Evolutionary conservation across 2,888 invertebrate species (phyloP).

Genomic region (Asteroscopus sphinx): DNA sequence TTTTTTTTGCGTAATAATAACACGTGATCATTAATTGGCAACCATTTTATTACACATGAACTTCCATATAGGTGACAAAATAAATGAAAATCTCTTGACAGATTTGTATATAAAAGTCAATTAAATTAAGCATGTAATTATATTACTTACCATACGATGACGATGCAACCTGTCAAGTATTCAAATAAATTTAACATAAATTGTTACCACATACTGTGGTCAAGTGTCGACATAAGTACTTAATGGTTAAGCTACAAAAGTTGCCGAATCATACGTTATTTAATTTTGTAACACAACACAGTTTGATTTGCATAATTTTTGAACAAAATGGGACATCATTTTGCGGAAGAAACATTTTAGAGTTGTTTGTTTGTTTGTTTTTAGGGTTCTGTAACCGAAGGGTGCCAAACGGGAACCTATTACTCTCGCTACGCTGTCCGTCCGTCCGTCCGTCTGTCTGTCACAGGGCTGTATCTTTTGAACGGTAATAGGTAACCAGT

Average conservation of each 20-base stretch:
- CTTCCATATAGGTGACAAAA: no score
- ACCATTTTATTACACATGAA: no score
- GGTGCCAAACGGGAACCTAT: no score
- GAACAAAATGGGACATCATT: background rate
- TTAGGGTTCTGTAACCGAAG: no score
- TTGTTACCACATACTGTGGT: conserved; percentile 1
- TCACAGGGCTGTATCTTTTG: no score
- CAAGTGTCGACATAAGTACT: conserved; percentile 16
- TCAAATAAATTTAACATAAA: conserved; percentile 8
- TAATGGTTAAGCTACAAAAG: conserved; percentile 5
- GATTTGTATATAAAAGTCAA: conserved; percentile 2
- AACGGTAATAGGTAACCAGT: no score
- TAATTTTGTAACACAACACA: conserved; percentile 8
- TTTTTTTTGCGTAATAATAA: no score
- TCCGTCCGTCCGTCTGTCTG: no score
- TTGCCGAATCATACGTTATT: conserved; percentile 12
- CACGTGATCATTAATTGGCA: no score
- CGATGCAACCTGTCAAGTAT: conserved; percentile 19
- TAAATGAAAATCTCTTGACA: background rate
- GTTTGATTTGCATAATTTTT: conserved; percentile 15
- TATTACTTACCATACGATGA: conserved; percentile 5
- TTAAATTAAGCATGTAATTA: conserved; percentile 7
- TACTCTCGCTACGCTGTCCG: no score
- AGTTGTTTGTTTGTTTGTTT: no score
- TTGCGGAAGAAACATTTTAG: conserved; percentile 15